phyloP scores from a whole-genome alignment of 2,113 vertebrate species.

The Etia nguti region DNA sequence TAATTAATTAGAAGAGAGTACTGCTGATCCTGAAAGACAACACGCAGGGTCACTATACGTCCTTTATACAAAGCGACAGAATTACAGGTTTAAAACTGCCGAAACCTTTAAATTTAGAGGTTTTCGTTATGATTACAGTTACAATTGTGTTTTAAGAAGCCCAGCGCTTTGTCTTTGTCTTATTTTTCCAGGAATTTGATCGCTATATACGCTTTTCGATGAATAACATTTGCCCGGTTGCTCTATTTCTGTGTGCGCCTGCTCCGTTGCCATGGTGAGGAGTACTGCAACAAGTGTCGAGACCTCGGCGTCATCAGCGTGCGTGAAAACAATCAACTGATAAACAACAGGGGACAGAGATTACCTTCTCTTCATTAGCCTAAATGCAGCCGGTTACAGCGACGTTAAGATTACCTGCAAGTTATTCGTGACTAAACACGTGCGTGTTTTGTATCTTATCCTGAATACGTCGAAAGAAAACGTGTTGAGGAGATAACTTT shows the following conservation, averaged over 20 bases:
- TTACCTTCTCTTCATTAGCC: not conserved
- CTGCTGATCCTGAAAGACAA: not conserved
- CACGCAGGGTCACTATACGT: accelerated
- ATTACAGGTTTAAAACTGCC: not conserved
- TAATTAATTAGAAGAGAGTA: not conserved
- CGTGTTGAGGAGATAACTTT: not conserved
- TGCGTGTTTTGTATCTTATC: not conserved
- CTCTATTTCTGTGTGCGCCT: constrained; percentile 1
- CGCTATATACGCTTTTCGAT: not conserved
- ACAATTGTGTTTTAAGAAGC: not conserved
- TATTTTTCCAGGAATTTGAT: not conserved
- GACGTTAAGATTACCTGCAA: not conserved
- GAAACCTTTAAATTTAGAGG: not conserved
- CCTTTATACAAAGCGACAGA: accelerated
- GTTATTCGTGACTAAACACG: not conserved
- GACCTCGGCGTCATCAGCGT: constrained; percentile 45
- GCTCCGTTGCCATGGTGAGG: constrained; percentile 62
- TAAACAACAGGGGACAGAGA: constrained; percentile 5
- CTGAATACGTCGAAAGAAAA: not conserved
- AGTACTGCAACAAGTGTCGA: constrained; percentile 21
- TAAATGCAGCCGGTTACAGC: not conserved
- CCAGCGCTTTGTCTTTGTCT: not conserved
- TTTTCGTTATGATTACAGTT: not conserved
- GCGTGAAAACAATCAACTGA: constrained; percentile 6
- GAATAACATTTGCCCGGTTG: not conserved